Conservation (phyloP, 30 jellyfish, hydroid and myxozoan species). For the Chrysaora quinquecirrha region DNA sequence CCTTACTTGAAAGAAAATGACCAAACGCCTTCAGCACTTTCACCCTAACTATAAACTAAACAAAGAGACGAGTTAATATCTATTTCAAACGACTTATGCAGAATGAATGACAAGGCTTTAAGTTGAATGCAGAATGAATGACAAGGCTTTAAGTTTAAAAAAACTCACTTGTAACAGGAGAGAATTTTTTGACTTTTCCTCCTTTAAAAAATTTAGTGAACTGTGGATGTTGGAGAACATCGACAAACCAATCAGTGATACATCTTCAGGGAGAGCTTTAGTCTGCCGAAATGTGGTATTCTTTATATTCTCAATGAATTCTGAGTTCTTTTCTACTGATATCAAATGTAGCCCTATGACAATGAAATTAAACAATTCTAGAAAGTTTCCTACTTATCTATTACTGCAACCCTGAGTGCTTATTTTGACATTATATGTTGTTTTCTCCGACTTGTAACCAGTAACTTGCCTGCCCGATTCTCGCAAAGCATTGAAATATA, state of each 20-base stretch:
- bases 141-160: not conserved
- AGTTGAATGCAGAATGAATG: not conserved
- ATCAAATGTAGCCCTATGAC: no score
- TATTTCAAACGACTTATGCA: not conserved
- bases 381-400: no score
- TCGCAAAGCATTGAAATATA: no score
- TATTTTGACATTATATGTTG: no score
- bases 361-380: no score
- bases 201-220: not conserved
- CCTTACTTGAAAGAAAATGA: constrained; percentile 30
- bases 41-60: constrained; percentile 41
- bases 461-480: no score
- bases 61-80: not conserved
- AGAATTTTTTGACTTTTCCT: not conserved
- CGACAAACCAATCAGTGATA: not conserved
- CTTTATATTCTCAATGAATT: not conserved
- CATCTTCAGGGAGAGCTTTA: not conserved
- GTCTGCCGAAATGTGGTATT: not conserved
- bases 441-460: no score
- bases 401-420: no score
- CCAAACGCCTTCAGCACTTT: constrained; percentile 55
- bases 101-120: not conserved
- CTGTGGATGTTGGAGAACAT: not conserved
- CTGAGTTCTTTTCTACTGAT: not conserved
- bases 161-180: not conserved